Evolutionary conservation across 2,797 vertebrate species (phyloP), one percentile per base, ranked within the genome.

Genomic region (Geotrypetes seraphini): DNA sequence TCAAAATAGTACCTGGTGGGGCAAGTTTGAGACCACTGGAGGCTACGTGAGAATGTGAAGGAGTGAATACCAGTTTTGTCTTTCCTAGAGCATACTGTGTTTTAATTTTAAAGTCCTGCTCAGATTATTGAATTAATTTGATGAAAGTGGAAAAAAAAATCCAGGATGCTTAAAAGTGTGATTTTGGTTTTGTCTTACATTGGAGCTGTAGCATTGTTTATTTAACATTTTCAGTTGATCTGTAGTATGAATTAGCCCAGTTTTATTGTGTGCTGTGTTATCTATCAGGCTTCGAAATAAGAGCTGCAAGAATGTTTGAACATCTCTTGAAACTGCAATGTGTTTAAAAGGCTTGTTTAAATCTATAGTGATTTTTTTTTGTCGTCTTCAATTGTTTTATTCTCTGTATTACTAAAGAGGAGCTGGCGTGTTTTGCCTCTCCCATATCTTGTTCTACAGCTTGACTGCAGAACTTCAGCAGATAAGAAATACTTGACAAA

Each of bases 161-260:
- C 19, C 38, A 7, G 43, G 21, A 28, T 56, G 37, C 44, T 47
- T 16, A 58, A 63, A 43, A 63, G 33, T 60, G 49, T 64, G 21
- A 32, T 55, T 63, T 73, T 49, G n/a, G 8, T 59, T 68, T 69
- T 66, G 35, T 68, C 39, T 39, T 56, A 53, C 21, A 41, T 54
- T n/a, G 60, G 47, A 60, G 50, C 26, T 54, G 14, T 71, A 57
- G 58, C 34, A 69, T 47, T 60, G 17, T 60, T 36, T 8, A 51
- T 53, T 69, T 64, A 11, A 39, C 35, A 53, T 65, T 73, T 36
- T 19, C 34, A 60, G 46, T 67, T 63, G 21, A 56, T 64, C 47
- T 70, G 42, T 62, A 53, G 31, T 50, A 55, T 32, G 36, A 40
- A 37, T 37, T 44, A 28, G 30, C 47, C 27, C 19, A 54, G 14